Conservation (phyloP, 64 coral and sea anemone genomes). For the Dendronephthya gigantea region DNA sequence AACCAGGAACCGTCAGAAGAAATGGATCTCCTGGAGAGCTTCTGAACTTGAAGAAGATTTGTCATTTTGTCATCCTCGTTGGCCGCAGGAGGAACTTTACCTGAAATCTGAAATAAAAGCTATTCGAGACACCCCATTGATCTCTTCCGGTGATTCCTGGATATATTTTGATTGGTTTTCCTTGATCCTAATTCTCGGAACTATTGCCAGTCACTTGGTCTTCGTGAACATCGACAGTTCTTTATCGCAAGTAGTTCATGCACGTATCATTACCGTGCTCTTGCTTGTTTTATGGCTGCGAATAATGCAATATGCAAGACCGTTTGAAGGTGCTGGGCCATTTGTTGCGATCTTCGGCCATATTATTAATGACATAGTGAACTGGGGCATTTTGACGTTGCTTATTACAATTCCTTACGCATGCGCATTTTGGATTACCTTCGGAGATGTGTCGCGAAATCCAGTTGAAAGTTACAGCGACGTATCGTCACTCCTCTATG, state of each 20-base stretch:
- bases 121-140: background rate
- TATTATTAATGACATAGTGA: background rate
- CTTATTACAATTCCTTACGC: background rate
- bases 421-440: background rate
- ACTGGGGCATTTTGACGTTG: background rate
- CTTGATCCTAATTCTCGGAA: background rate
- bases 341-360: background rate
- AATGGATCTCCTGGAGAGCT: background rate
- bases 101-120: background rate
- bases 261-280: background rate
- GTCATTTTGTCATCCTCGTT: background rate
- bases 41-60: slow-evolving; percentile 3
- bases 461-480: background rate
- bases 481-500: background rate
- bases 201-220: background rate
- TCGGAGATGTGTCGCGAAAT: background rate
- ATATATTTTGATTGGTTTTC: slow-evolving; percentile 2
- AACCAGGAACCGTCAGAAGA: background rate
- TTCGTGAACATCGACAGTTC: background rate
- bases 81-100: background rate
- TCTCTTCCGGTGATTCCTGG: background rate
- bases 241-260: background rate
- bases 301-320: background rate
- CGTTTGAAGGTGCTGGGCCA: background rate
- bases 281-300: background rate